phyloP scores from a whole-genome alignment of 1,140 invertebrate genomes.

The Armadillidium nasatum region DNA sequence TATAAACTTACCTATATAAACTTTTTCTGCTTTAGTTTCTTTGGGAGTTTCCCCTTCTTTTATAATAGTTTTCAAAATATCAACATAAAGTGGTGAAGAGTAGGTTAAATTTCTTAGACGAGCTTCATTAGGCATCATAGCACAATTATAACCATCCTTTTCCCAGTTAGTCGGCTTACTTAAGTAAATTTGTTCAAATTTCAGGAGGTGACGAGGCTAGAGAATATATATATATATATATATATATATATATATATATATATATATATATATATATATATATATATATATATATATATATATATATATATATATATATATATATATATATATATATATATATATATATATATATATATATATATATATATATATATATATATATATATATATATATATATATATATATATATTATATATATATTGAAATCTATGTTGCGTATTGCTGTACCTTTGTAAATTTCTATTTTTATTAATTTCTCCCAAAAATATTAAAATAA shows the following conservation, averaged over 20 bases:
- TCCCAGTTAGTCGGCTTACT: constrained; percentile 99
- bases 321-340: too few relatives aligned
- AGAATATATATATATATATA: constrained; percentile 46
- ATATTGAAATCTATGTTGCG: too few relatives aligned
- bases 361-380: too few relatives aligned
- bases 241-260: constrained; percentile 19
- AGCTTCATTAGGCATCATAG: constrained; percentile 99
- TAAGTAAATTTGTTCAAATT: constrained; percentile 98
- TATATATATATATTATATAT: too few relatives aligned
- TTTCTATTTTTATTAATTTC: too few relatives aligned
- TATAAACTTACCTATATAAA: constrained; percentile 77
- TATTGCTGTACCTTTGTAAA: too few relatives aligned
- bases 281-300: too few relatives aligned
- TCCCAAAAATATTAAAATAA: too few relatives aligned
- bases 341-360: too few relatives aligned
- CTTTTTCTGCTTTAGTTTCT: constrained; percentile 93
- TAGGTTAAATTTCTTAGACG: constrained; percentile 80
- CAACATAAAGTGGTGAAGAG: constrained; percentile 95
- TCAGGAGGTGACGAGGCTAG: constrained; percentile 78
- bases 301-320: too few relatives aligned
- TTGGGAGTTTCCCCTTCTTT: constrained; percentile 85
- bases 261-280: too few relatives aligned
- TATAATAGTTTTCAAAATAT: constrained; percentile 92
- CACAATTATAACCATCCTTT: constrained; percentile 95
- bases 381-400: neutral